Percentiles rank a stretch among this genome's conserved stretches.
phyloP scores from a whole-genome alignment of 2,888 invertebrate species.

The Azorinus chamasolen region DNA sequence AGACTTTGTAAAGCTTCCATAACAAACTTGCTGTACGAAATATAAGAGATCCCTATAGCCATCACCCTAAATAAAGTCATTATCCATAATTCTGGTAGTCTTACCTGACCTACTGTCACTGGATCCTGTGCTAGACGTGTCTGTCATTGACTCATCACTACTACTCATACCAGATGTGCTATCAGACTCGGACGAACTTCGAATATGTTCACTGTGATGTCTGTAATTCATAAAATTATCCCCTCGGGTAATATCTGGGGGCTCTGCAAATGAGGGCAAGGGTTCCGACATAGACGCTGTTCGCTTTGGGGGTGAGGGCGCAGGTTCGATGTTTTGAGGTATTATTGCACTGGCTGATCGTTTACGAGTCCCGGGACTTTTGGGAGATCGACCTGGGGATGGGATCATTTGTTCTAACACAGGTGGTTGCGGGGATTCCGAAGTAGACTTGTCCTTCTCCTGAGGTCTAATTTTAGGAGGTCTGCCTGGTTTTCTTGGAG shows the following conservation, averaged over 20 bases:
- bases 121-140: conserved; percentile 76
- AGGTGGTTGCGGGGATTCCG: conserved; percentile 71
- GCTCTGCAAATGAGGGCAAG: conserved; percentile 67
- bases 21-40: too few species aligned
- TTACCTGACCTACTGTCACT: conserved; percentile 82
- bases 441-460: conserved; percentile 49
- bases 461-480: conserved; percentile 67
- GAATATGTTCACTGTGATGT: conserved; percentile 72
- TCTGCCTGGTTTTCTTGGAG: conserved; percentile 73
- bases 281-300: conserved; percentile 76
- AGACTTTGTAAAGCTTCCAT: too few species aligned
- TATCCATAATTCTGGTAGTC: too few species aligned
- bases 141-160: conserved; percentile 81
- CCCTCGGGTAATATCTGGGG: conserved; percentile 73
- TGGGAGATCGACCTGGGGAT: conserved; percentile 65
- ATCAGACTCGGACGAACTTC: conserved; percentile 82
- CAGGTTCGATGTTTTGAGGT: conserved; percentile 56
- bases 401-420: conserved; percentile 70
- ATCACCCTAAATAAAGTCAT: too few species aligned
- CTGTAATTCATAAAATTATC: conserved; percentile 88
- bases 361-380: conserved; percentile 75
- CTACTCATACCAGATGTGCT: conserved; percentile 82
- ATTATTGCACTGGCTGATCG: conserved; percentile 77
- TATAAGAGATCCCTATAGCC: too few species aligned
- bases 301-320: conserved; percentile 78